These are phyloP conservation scores for Holothuria scabra DNA, from an alignment of 53 echinoderm and acorn worm genomes.

Conservation along the genomic window DNA sequence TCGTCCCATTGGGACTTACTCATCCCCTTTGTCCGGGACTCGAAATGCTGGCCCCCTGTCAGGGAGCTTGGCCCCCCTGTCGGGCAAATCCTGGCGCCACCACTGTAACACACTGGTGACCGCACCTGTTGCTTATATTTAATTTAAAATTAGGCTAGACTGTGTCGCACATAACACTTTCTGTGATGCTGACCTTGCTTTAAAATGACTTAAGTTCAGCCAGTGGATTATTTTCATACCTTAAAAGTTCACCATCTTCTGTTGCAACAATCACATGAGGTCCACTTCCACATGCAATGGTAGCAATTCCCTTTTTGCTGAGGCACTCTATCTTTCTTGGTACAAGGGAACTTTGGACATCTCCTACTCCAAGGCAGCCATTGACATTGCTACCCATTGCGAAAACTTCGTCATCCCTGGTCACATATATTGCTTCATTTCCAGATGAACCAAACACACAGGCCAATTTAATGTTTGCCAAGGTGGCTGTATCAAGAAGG, in stretches of 20 bases:
- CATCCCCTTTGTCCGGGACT: too few species aligned
- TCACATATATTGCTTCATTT: constrained; percentile 93
- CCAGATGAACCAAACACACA: constrained; percentile 93
- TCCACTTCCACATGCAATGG: constrained; percentile 90
- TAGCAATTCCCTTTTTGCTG: constrained; percentile 76
- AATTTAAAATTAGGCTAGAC: too few species aligned
- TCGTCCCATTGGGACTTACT: too few species aligned
- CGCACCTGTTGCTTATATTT: too few species aligned
- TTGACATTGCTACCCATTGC: constrained; percentile 97
- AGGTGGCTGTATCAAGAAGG: constrained; percentile 64
- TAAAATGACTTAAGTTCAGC: too few species aligned
- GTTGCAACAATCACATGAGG: constrained; percentile 97
- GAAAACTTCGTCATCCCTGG: constrained; percentile 87
- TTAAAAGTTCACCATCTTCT: constrained; percentile 83
- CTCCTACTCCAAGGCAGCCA: constrained; percentile 89
- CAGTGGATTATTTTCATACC: constrained; percentile 61
- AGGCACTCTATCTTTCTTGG: constrained; percentile 90
- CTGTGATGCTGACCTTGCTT: too few species aligned
- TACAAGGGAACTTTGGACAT: constrained; percentile 79
- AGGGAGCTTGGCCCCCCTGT: too few species aligned
- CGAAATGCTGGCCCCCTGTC: too few species aligned
- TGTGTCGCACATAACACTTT: too few species aligned
- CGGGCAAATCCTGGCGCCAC: too few species aligned
- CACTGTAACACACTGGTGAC: too few species aligned
- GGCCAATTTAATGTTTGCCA: constrained; percentile 79